Conservation (phyloP, 1,140 invertebrate species). For the Sycophila sp. region DNA sequence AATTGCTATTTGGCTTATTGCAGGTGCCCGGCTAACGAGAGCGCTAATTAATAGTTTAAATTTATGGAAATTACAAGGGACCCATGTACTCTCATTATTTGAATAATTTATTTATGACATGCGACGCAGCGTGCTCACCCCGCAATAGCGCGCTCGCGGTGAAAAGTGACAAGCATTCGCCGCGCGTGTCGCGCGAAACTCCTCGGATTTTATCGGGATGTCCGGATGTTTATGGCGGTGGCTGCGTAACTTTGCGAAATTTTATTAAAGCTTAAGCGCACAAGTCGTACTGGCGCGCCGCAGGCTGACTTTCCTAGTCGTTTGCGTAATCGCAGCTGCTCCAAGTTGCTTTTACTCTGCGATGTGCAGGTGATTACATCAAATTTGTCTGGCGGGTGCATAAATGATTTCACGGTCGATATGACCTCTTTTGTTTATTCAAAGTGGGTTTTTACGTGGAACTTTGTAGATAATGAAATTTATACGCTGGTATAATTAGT, state of each 20-base stretch:
- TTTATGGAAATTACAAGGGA: conserved; percentile 7
- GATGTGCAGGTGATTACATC: too few species aligned
- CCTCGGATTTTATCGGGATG: neutral
- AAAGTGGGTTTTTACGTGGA: too few species aligned
- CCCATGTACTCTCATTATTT: conserved; percentile 2
- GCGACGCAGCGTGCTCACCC: neutral
- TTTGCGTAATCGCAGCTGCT: too few species aligned
- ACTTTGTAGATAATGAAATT: too few species aligned
- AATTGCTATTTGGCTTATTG: conserved; percentile 22
- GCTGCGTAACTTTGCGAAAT: neutral
- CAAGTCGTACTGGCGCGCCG: neutral
- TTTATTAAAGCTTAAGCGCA: conserved; percentile 6
- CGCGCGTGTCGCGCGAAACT: too few species aligned
- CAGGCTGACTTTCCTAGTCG: neutral
- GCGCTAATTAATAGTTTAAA: conserved; percentile 24
- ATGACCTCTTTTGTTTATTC: too few species aligned
- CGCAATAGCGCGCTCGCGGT: neutral
- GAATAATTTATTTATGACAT: conserved; percentile 28
- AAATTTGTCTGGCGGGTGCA: too few species aligned
- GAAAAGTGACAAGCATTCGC: neutral
- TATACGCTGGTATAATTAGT: too few species aligned
- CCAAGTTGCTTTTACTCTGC: too few species aligned
- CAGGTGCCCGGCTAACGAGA: conserved; percentile 19
- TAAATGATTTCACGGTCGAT: too few species aligned
- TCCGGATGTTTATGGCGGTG: neutral